These are phyloP conservation scores for Grallaria varia DNA, from an alignment of 2,113 vertebrate genomes.

Conservation along the genomic window DNA sequence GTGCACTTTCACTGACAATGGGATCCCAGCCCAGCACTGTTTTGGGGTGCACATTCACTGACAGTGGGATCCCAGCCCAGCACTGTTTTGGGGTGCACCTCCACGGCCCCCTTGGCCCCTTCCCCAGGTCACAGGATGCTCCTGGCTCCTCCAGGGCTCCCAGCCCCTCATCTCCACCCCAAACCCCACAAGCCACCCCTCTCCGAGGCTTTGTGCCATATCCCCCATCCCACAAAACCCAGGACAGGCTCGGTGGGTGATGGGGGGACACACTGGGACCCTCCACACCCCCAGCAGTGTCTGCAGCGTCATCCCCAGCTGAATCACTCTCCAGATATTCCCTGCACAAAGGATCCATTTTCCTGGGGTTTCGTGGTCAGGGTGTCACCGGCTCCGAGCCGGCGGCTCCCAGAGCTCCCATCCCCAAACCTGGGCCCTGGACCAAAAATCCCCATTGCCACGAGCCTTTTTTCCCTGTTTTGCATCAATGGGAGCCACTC, in stretches of 20 bases:
- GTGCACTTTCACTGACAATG: background rate
- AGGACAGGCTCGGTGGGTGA: accelerated
- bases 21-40: background rate
- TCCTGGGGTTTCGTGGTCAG: background rate
- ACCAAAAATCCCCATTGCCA: background rate
- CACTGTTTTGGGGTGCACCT: background rate
- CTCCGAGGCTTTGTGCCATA: background rate
- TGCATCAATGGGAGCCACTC: background rate
- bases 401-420: background rate
- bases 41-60: background rate
- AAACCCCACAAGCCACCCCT: accelerated
- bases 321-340: conserved; percentile 71
- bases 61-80: background rate
- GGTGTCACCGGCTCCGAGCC: conserved; percentile 49
- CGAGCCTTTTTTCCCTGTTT: background rate
- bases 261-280: accelerated
- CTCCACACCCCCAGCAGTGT: background rate
- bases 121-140: background rate
- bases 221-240: accelerated
- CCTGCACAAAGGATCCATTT: conserved; percentile 70
- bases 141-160: background rate
- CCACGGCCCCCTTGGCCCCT: accelerated
- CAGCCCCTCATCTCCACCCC: background rate
- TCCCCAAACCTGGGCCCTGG: background rate
- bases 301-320: conserved; percentile 17